Evolutionary conservation across 2,888 invertebrate genomes (phyloP).

Genomic region (Agapostemon virescens): DNA sequence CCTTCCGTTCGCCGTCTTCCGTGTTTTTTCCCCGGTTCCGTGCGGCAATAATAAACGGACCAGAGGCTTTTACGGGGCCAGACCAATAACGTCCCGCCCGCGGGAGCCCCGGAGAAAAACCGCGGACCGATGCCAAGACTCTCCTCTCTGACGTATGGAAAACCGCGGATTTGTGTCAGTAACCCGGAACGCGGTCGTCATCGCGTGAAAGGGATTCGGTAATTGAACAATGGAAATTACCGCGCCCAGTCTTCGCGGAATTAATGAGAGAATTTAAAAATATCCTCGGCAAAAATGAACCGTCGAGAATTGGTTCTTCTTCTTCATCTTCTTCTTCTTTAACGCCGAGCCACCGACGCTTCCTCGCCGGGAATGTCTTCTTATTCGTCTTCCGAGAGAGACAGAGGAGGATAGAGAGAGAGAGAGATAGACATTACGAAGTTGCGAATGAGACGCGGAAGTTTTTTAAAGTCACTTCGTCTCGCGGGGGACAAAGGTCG

Average conservation of each 20-base stretch:
- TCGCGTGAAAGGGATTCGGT: slow-evolving; percentile 2
- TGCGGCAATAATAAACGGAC: slow-evolving; percentile 69
- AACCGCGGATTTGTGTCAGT: slow-evolving; percentile 4
- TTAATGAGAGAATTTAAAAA: slow-evolving; percentile 46
- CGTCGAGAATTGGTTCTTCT: slow-evolving; percentile 30
- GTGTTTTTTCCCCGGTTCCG: slow-evolving; percentile 31
- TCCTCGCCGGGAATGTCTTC: background rate
- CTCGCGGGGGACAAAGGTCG: slow-evolving; percentile 66
- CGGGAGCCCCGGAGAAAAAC: slow-evolving; percentile 15
- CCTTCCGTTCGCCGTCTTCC: slow-evolving; percentile 8
- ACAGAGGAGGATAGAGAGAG: background rate
- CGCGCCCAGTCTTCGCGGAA: background rate
- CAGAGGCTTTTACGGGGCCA: slow-evolving; percentile 58
- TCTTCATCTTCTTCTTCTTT: background rate
- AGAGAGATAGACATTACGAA: slow-evolving; percentile 49
- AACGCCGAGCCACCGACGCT: background rate
- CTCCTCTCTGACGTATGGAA: slow-evolving; percentile 1
- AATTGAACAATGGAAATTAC: slow-evolving; percentile 32
- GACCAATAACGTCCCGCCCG: slow-evolving; percentile 61
- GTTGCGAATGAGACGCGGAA: slow-evolving; percentile 62
- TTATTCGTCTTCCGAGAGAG: background rate
- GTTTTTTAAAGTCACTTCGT: slow-evolving; percentile 70
- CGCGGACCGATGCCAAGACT: slow-evolving; percentile 33
- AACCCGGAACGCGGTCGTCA: background rate
- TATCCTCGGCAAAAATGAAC: slow-evolving; percentile 38